A percentile compares a stretch with the other conserved stretches of the same genome.
Evolutionary conservation across 2,113 vertebrate genomes (phyloP).

Genomic region (Synchiropus splendidus): DNA sequence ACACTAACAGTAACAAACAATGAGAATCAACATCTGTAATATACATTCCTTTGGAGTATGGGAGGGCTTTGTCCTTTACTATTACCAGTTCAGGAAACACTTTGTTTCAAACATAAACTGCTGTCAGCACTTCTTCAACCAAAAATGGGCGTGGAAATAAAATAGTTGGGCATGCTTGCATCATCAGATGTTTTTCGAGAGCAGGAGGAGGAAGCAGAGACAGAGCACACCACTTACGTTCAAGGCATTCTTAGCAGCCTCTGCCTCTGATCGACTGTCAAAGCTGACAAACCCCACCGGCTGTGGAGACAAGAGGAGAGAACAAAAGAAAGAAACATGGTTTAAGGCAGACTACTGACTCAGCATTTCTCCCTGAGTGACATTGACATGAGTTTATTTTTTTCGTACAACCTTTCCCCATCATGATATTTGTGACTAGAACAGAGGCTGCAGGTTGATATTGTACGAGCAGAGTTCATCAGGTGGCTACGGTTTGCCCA

Average conservation of each 20-base stretch:
- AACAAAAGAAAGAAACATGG: conserved; percentile 55
- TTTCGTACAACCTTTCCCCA: not conserved
- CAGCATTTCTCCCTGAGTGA: conserved; percentile 60
- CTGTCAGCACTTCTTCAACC: too few relatives aligned
- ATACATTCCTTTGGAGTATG: too few relatives aligned
- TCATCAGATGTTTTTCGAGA: too few relatives aligned
- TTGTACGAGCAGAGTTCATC: conserved; percentile 39
- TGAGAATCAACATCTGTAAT: too few relatives aligned
- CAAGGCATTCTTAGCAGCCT: conserved; percentile 92
- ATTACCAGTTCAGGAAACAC: too few relatives aligned
- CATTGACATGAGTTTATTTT: conserved; percentile 42
- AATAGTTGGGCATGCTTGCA: too few relatives aligned
- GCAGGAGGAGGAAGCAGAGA: not conserved
- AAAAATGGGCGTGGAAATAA: too few relatives aligned
- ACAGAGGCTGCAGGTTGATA: conserved; percentile 26
- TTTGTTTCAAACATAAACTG: too few relatives aligned
- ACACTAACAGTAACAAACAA: too few relatives aligned
- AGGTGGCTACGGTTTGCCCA: conserved; percentile 47
- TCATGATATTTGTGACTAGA: not conserved
- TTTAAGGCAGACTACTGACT: conserved; percentile 59
- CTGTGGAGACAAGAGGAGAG: conserved; percentile 66
- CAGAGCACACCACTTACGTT: conserved; percentile 76
- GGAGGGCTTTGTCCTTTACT: too few relatives aligned
- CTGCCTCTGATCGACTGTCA: conserved; percentile 88
- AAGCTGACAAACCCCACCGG: conserved; percentile 98